Evolutionary conservation across 2,113 vertebrate species (phyloP).

Genomic region (Rhinopomastus cyanomelas): DNA sequence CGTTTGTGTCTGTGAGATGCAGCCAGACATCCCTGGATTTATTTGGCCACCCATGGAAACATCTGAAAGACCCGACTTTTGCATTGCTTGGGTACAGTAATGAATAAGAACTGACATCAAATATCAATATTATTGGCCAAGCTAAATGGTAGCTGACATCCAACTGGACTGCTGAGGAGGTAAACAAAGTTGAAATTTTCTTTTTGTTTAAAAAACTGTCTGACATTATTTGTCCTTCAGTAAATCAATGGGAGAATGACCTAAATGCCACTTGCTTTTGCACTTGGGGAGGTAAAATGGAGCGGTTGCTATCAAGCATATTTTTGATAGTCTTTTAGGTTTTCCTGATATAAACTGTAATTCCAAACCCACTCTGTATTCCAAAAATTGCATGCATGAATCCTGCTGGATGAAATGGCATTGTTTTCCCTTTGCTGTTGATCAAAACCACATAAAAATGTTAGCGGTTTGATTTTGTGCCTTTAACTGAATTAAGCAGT

Average conservation of each 20-base stretch:
- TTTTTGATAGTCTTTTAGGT: neutral
- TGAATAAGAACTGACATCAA: constrained; percentile 78
- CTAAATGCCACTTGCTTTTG: constrained; percentile 44
- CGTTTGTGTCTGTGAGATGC: constrained; percentile 48
- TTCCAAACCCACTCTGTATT: neutral
- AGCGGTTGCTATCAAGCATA: neutral
- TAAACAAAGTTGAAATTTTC: constrained; percentile 76
- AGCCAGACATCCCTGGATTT: constrained; percentile 24
- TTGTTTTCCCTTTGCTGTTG: neutral
- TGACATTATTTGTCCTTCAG: constrained; percentile 76
- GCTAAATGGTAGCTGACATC: constrained; percentile 77
- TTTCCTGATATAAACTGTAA: neutral
- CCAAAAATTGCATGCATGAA: neutral
- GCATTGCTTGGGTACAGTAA: constrained; percentile 66
- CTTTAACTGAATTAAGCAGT: neutral
- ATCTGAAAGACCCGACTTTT: constrained; percentile 69
- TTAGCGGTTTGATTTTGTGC: neutral
- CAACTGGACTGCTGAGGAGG: constrained; percentile 60
- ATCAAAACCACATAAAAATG: neutral
- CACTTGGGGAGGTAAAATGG: neutral
- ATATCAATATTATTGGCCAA: constrained; percentile 77
- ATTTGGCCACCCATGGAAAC: constrained; percentile 43
- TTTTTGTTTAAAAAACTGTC: constrained; percentile 64
- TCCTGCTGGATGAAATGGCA: neutral
- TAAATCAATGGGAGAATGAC: constrained; percentile 60